Base-by-base conservation (phyloP, 2,888 invertebrate genomes). In the Dolomedes plantarius region DNA sequence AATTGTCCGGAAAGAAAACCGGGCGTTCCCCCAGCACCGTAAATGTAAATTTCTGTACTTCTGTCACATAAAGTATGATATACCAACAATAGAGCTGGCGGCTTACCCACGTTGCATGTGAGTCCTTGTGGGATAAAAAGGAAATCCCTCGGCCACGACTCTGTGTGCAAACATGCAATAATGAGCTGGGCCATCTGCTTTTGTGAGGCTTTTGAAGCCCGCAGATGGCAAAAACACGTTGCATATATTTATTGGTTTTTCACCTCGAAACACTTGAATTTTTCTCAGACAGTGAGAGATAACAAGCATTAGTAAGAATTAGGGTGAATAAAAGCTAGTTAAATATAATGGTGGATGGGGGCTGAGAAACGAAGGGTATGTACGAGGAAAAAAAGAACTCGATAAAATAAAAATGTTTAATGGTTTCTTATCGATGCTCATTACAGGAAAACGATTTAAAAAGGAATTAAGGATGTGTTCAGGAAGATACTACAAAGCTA, bases 121-220 rank as follows among this genome's bases (percentile, higher is more conserved):
- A 56, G 56, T 16, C 56, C 16, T 23, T 56, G 13, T 56, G 56
- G 56, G 23, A 56, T 56, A 23, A 56, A 23, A 56, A 19, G 56
- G 23, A 56, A 56, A 56, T 56, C 56, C 56, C 56, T 11, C 56
- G 23, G 11, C 56, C 56, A 56, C 56, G 56, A 56, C 5, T 56
- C 19, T 56, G 56, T 56, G 56, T 56, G 56, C 56, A 56, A 56
- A 56, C 56, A 56, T 56, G 23, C 56, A 23, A 56, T 56, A 56
- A 56, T 56, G 56, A 56, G 56, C 56, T 23, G 5, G 5, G 23
- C 56, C 56, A 56, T 56, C 56, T 56, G 56, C 56, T 23, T 23
- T 56, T 56, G 56, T 56, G 2, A 16, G 7, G 46, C 46, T 11
- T 46, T 46, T 2, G n/a, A 11, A 11, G 56, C 23, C 23, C 5